A percentile compares a stretch with the other conserved stretches of the same genome.
Evolutionary conservation across 2,113 vertebrate species (phyloP).

Genomic region (Gavialis gangeticus): DNA sequence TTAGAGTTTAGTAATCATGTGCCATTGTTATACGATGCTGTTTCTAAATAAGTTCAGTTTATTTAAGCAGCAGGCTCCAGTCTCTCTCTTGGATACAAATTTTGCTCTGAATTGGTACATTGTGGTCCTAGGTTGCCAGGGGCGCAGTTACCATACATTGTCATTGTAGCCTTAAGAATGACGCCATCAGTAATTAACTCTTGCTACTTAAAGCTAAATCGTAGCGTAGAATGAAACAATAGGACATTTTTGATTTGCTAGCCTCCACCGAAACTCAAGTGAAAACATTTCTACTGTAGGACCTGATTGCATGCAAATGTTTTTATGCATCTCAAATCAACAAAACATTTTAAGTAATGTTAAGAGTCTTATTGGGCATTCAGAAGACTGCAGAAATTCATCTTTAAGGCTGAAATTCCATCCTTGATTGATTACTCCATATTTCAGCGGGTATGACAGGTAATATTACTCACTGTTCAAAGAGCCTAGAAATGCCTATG

Average conservation of each 20-base stretch:
- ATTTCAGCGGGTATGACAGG: not conserved
- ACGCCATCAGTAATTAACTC: conserved; percentile 18
- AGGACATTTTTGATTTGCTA: not conserved
- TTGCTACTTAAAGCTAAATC: not conserved
- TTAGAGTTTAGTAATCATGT: conserved; percentile 37
- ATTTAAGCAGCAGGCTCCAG: not conserved
- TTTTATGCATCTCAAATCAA: not conserved
- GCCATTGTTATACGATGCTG: not conserved
- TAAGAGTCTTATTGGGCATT: not conserved
- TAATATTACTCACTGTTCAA: not conserved
- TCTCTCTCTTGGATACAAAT: not conserved
- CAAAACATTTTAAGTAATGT: not conserved
- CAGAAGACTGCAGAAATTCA: not conserved
- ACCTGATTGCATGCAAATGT: not conserved
- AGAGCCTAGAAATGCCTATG: not conserved
- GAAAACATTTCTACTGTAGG: not conserved
- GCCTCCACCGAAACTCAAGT: not conserved
- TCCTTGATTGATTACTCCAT: not conserved
- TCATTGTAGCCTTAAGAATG: not conserved
- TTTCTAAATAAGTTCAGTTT: conserved; percentile 12
- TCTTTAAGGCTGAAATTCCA: not conserved
- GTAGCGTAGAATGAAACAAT: not conserved
- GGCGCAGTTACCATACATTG: conserved; percentile 10
- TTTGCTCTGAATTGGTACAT: conserved; percentile 17
- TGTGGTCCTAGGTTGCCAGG: conserved; percentile 30